Evolutionary conservation across 2,888 invertebrate species (phyloP).

Genomic region (Acanthosepion esculentum): DNA sequence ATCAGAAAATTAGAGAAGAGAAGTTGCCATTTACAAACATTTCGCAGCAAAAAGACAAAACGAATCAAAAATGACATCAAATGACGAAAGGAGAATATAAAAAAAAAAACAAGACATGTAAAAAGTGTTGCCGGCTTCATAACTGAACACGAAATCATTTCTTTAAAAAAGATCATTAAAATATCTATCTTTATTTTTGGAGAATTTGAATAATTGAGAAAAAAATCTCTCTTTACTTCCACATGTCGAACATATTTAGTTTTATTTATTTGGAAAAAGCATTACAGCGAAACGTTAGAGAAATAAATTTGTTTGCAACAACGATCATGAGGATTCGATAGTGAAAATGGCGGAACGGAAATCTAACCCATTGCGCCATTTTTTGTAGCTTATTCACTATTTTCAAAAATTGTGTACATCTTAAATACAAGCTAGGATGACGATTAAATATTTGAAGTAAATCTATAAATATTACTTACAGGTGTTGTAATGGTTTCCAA

Average conservation of each 20-base stretch:
- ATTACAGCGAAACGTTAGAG: background rate
- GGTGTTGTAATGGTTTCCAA: background rate
- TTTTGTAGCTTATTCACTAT: background rate
- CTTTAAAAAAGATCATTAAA: background rate
- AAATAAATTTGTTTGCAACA: background rate
- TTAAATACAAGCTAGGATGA: background rate
- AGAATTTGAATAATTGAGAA: background rate
- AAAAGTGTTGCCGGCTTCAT: constrained; percentile 43
- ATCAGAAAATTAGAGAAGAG: too few species aligned
- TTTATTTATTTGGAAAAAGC: background rate
- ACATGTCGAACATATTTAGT: background rate
- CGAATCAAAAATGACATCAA: background rate
- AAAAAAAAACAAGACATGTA: constrained; percentile 14
- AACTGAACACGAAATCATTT: constrained; percentile 38
- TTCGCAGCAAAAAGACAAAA: background rate
- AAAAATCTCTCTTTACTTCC: background rate
- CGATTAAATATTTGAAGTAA: background rate
- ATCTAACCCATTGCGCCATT: constrained; percentile 38
- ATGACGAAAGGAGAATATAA: background rate
- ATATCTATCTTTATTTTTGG: background rate
- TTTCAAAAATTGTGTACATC: background rate
- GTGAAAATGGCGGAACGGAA: constrained; percentile 45
- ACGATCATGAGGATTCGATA: background rate
- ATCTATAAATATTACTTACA: constrained; percentile 43
- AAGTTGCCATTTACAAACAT: background rate